phyloP scores from a whole-genome alignment of 2,113 vertebrate genomes.

The Chlorodrepanis virens region DNA sequence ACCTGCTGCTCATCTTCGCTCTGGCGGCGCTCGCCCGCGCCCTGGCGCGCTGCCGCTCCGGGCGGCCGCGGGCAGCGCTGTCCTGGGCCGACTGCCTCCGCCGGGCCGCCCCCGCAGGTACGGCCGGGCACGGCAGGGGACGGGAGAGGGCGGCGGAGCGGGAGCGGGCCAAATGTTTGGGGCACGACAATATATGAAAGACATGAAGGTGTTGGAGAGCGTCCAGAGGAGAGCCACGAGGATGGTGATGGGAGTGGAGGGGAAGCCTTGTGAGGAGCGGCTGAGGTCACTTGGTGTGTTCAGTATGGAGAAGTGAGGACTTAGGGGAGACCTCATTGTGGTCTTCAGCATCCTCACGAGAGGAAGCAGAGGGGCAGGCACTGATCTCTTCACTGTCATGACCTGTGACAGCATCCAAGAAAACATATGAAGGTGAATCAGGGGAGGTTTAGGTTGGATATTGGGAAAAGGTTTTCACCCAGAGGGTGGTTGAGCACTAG shows the following conservation, averaged over 20 bases:
- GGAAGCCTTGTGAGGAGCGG: neutral
- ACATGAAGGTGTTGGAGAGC: neutral
- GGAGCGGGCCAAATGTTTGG: rapidly evolving
- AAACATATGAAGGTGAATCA: neutral
- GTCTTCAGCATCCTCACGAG: neutral
- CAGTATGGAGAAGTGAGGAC: neutral
- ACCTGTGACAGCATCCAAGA: neutral
- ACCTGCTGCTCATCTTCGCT: constrained; percentile 84
- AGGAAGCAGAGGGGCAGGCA: neutral
- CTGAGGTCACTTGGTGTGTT: neutral
- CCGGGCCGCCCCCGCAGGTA: constrained; percentile 89
- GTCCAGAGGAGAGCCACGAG: neutral
- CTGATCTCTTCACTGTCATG: neutral
- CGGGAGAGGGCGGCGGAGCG: neutral
- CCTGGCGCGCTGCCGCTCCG: constrained; percentile 73
- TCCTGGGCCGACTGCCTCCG: constrained; percentile 83
- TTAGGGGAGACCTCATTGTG: neutral
- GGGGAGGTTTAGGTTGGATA: neutral
- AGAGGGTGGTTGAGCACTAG: neutral
- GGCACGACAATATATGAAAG: rapidly evolving
- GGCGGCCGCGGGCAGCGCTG: constrained; percentile 79
- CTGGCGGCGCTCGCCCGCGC: constrained; percentile 78
- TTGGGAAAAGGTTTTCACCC: neutral
- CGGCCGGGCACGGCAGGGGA: neutral
- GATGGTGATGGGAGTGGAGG: neutral